A percentile compares a stretch with the other conserved stretches of the same genome.
Evolutionary conservation across 2,888 invertebrate genomes (phyloP).

Genomic region (Ophraella communa): DNA sequence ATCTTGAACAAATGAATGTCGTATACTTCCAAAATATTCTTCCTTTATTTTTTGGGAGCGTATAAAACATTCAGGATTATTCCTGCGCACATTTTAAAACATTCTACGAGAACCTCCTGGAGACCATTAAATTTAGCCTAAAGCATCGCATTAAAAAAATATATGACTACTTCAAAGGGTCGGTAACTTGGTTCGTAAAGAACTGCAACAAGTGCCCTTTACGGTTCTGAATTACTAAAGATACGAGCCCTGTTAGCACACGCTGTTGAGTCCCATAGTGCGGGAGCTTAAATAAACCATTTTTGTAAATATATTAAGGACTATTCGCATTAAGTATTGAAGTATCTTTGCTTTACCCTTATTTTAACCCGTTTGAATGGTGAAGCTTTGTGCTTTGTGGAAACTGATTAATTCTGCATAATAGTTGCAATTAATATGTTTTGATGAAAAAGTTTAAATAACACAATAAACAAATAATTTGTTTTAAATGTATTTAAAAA

Average conservation of each 20-base stretch:
- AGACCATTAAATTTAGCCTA: slow-evolving; percentile 17
- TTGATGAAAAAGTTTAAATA: no score
- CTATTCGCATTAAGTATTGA: no score
- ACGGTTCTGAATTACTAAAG: not conserved
- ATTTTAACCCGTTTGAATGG: no score
- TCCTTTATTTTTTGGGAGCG: not conserved
- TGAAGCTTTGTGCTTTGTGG: no score
- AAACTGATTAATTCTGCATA: no score
- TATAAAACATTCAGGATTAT: not conserved
- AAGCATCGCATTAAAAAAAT: slow-evolving; percentile 23
- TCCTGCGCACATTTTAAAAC: not conserved
- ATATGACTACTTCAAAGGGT: slow-evolving; percentile 14
- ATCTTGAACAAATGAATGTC: not conserved
- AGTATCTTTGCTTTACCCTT: no score
- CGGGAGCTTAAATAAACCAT: not conserved
- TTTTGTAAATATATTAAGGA: not conserved
- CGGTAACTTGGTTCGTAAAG: slow-evolving; percentile 8
- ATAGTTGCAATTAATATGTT: no score
- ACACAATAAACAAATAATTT: no score
- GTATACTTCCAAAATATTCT: not conserved
- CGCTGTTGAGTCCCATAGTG: not conserved
- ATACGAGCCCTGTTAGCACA: slow-evolving; percentile 2
- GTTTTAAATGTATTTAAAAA: no score
- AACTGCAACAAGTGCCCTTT: slow-evolving; percentile 22
- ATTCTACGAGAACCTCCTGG: slow-evolving; percentile 11